A percentile compares a stretch with the other conserved stretches of the same genome.
These are phyloP conservation scores for Erithacus rubecula DNA, from an alignment of 2,797 vertebrate genomes.

Conservation along the genomic window DNA sequence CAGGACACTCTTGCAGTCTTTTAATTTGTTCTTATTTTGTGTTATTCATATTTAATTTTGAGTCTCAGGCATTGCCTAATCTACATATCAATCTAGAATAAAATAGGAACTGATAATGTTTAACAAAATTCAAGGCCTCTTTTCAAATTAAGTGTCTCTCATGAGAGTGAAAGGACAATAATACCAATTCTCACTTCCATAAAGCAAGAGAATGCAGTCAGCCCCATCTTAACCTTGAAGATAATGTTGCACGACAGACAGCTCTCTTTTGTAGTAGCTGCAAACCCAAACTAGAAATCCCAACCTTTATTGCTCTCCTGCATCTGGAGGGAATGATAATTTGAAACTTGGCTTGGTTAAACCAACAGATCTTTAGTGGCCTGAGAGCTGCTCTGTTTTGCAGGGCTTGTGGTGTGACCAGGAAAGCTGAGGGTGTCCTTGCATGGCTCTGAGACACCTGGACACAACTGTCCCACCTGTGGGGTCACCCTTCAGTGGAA, in stretches of 20 bases:
- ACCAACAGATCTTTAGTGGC: neutral
- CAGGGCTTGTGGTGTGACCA: neutral
- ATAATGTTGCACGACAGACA: neutral
- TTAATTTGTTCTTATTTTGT: constrained; percentile 31
- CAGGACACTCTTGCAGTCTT: neutral
- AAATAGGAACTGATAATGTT: constrained; percentile 15
- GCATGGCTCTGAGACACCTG: neutral
- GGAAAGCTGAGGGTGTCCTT: neutral
- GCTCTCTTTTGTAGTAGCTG: neutral
- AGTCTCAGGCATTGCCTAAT: neutral
- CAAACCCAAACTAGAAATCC: neutral
- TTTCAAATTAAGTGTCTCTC: constrained; percentile 23
- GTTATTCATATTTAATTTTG: constrained; percentile 8
- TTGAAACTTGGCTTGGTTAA: neutral
- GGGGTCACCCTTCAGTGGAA: neutral
- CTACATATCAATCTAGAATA: constrained; percentile 21
- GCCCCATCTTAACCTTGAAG: neutral
- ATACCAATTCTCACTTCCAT: neutral
- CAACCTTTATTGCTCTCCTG: neutral
- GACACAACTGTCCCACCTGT: neutral
- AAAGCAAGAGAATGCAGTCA: neutral
- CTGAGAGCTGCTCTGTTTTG: neutral
- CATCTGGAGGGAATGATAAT: neutral
- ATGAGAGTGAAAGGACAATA: constrained; percentile 10
- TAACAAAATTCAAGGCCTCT: constrained; percentile 35